phyloP scores from a whole-genome alignment of 2,888 invertebrate species.

The Macroteleia sp. region DNA sequence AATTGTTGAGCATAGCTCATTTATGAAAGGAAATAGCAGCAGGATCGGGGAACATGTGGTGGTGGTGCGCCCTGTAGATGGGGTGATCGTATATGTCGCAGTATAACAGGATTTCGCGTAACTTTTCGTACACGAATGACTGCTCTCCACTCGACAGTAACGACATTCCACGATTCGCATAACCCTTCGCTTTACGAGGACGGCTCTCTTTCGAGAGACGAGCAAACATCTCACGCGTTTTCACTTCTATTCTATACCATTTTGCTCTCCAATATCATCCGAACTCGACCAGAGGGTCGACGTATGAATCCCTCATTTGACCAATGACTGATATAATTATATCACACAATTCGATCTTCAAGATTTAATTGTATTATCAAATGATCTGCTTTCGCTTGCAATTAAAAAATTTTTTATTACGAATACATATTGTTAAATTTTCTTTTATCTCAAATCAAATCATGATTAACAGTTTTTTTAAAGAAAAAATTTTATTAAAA shows the following conservation, averaged over 20 bases:
- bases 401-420: background rate
- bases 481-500: too few relatives aligned
- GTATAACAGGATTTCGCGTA: constrained; percentile 60
- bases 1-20: constrained; percentile 53
- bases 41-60: constrained; percentile 8
- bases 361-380: constrained; percentile 35
- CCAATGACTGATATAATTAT: constrained; percentile 54
- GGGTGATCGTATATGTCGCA: constrained; percentile 28
- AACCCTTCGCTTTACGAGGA: constrained; percentile 62
- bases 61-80: constrained; percentile 9
- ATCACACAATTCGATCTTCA: constrained; percentile 32
- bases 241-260: constrained; percentile 35
- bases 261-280: constrained; percentile 29
- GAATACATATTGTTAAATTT: too few relatives aligned
- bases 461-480: too few relatives aligned
- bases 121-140: constrained; percentile 64
- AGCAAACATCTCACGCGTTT: constrained; percentile 64
- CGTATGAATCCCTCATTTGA: constrained; percentile 45
- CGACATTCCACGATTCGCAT: constrained; percentile 64
- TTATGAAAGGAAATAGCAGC: constrained; percentile 44
- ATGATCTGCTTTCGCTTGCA: constrained; percentile 7
- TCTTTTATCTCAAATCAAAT: too few relatives aligned
- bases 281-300: constrained; percentile 38
- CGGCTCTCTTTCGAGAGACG: constrained; percentile 62
- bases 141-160: constrained; percentile 63